Evolutionary conservation across 2,888 invertebrate species (phyloP), one percentile per base, ranked within the genome.

Genomic region (Trimorus sp.): DNA sequence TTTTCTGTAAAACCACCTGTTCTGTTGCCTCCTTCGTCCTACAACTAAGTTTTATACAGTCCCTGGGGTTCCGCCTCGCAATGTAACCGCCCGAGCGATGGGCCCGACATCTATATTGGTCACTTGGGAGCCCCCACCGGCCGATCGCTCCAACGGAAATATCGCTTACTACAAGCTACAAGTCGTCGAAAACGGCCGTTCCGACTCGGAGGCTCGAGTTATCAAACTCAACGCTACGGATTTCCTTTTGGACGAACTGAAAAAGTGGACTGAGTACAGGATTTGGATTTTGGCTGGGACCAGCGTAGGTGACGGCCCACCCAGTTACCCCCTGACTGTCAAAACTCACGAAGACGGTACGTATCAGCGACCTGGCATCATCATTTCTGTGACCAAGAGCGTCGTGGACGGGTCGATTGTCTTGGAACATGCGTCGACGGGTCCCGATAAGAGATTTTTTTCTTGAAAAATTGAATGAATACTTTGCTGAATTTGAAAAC

Each of bases 291-390:
- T 98, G 88, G 99, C 99, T 85, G 98, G 98, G 90, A 99, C 99
- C 88, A 96, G 96, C 89, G 97, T 98, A 87, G 99, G 99, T 90
- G 98, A 98, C 93, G 99, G 99, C 84, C 99, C 97, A 84, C 95
- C 96, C 89, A 98, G 98, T 88, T 96, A 96, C 93, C 97, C 98
- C 84, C 96, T 98, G 94, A 95, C 95, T 90, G 96, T 98, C 89
- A 96, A 96, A 94, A 99, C 99, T 87, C 97, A 97, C 92, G 99
- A 99, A 96, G 98, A 98, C 95, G 99, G 99, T 99, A 98, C 96
- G 98, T 96, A 92, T 90, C 87, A 86, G 80, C 86, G 83, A 87
- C 85, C 86, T 86, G 84, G 87, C 82, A 83, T 86, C 84, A 85
- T 84, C 85, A 81, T 86, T 83, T 87, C 56, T 85, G 73, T 85